phyloP scores from a whole-genome alignment of 2,888 invertebrate species.

The Notocelia uddmanniana region DNA sequence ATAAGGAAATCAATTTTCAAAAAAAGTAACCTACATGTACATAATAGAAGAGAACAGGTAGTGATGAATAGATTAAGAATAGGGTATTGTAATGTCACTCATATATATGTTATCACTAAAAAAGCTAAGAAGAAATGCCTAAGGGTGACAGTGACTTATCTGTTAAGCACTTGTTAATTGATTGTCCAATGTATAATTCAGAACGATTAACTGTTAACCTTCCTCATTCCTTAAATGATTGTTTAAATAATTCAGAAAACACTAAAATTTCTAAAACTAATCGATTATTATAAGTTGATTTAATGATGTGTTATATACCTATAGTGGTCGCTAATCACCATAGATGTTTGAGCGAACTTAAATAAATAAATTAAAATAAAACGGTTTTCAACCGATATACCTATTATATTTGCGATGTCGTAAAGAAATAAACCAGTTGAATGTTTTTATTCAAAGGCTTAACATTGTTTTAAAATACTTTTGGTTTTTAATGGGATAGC shows the following conservation, averaged over 20 bases:
- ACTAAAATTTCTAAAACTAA: background rate
- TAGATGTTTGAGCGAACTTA: conserved; percentile 5
- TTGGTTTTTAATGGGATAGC: too few species aligned
- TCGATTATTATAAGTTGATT: too few species aligned
- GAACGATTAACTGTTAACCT: background rate
- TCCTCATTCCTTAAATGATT: too few species aligned
- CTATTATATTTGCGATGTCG: too few species aligned
- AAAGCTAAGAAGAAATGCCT: background rate
- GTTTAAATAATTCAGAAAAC: too few species aligned
- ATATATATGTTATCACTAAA: background rate
- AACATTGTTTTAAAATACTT: too few species aligned
- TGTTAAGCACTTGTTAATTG: background rate
- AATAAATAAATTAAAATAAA: conserved; percentile 5
- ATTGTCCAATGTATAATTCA: background rate
- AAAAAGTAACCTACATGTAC: background rate
- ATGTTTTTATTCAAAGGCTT: too few species aligned
- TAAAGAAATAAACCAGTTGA: too few species aligned
- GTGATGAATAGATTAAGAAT: conserved; percentile 6
- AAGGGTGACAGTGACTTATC: background rate
- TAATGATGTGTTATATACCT: too few species aligned
- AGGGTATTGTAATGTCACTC: background rate
- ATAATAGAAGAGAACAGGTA: too few species aligned
- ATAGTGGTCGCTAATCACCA: too few species aligned
- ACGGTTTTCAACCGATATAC: too few species aligned
- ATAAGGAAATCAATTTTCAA: background rate